Evolutionary conservation across 2,888 invertebrate species (phyloP), one percentile per base, ranked within the genome.

Genomic region (Masnerella sp.): DNA sequence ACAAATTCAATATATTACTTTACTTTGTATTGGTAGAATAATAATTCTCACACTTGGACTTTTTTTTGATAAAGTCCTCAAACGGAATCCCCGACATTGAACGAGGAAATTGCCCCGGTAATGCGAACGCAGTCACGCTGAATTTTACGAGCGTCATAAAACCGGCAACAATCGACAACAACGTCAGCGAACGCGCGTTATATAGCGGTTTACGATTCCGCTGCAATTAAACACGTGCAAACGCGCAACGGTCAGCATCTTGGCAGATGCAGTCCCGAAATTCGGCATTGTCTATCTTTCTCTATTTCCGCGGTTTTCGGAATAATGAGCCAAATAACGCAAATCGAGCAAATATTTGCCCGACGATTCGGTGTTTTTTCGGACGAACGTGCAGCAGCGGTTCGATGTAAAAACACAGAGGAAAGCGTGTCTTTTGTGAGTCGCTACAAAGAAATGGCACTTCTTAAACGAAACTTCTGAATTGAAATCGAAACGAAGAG

Each of bases 401-500:
- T 15, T 36, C 36, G 36, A 1, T 7, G 15, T n/a, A n/a, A 2
- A 30, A 22, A 7, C 22, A 22, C 22, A n/a, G 32, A 32, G 32
- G 32, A 3, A 36, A 36, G 36, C 14, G 36, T 8, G 40, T 62
- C 45, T 45, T 61, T 61, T 49, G 61, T 61, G 30, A 47, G 25
- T n/a, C 22, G 38, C 14, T 5, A 40, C 38, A 71, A 71, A 71
- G 71, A 51, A 34, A 43, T 58, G 36, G 28, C 42, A 56, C 61
- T 61, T 54, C 28, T 69, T 43, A 69, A 65, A 59, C 36, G 65
- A 64, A 58, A 71, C n/a, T n/a, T 54, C 28, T 69, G 51, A 69
- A 65, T 65, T 43, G 65, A 64, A 58, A 71, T 45, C 49, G 64
- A 40, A 72, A 67, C 72, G 54, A 59, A 68, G 58, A 58, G 38